Evolutionary conservation across 2,888 invertebrate genomes (phyloP), one percentile per base, ranked within the genome.

Genomic region (Seira sanloemensis): DNA sequence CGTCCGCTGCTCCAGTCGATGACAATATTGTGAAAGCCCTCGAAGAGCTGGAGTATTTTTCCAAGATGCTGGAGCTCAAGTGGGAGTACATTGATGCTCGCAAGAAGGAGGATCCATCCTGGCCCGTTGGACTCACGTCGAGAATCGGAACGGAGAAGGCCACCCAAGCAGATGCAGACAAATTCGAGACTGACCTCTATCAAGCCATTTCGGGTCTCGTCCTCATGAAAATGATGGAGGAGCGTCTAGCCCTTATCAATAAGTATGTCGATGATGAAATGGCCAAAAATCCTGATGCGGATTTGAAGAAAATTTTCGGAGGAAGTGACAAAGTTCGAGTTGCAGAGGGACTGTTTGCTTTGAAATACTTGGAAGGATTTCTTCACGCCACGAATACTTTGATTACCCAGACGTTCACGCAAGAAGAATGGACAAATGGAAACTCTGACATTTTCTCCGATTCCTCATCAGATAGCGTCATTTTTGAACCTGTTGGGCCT

Each of bases 141-240:
- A 81, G 75, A 62, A 27, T 80, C 0, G 19, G 62, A 0, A 37
- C 62, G 23, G 23, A 54, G 18, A 2, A 1, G 2, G 75, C 81
- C 2, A 81, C 46, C 19, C 0, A 9, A 5, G 26, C 67, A 18
- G 81, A 81, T 16, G 7, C 37, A 19, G n/a, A 25, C n/a, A 16
- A 46, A 21, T 69, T 81, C 69, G n/a, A 65, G 12, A 62, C 67
- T 23, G 81, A 75, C 24, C 18, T 81, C 1, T 12, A 25, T 1
- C 69, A 71, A 16, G 58, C 21, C 1, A 16, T 75, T 23, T 81
- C 81, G 5, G n/a, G 27, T 0, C 12, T 81, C 5, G 71, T 75
- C 18, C 19, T 81, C 2, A 58, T 81, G 69, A 75, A 71, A 25
- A 71, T 75, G 67, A 74, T 81, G 75, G 81, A 81, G 23, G 50